A percentile compares a stretch with the other conserved stretches of the same genome.
These are phyloP conservation scores for Catajapyx aquilonaris DNA, from an alignment of 1,140 invertebrate species.

Conservation along the genomic window DNA sequence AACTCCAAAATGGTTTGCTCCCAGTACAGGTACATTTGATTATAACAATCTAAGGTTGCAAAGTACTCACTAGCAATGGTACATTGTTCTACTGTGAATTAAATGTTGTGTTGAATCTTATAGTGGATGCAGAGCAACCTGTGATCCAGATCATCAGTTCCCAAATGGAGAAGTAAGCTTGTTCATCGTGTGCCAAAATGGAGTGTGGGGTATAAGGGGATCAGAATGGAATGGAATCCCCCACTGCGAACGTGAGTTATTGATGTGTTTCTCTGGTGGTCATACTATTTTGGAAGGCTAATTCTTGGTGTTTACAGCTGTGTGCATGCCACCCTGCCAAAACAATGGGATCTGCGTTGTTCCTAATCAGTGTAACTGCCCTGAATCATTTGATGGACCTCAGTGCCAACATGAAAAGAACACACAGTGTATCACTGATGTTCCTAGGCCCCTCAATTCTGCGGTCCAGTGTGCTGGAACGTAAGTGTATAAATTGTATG, in stretches of 20 bases:
- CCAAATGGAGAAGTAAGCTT: slow-evolving; percentile 29
- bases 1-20: too few species aligned
- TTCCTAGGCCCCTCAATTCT: slow-evolving; percentile 39
- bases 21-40: too few species aligned
- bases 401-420: slow-evolving; percentile 46
- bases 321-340: slow-evolving; percentile 46
- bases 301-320: slow-evolving; percentile 26
- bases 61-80: too few species aligned
- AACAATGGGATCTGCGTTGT: slow-evolving; percentile 55
- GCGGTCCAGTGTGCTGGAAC: slow-evolving; percentile 34
- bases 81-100: too few species aligned
- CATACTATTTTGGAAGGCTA: slow-evolving; percentile 9
- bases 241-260: slow-evolving; percentile 34
- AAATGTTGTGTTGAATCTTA: too few species aligned
- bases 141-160: slow-evolving; percentile 31
- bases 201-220: slow-evolving; percentile 30
- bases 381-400: slow-evolving; percentile 43
- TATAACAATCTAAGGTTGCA: too few species aligned
- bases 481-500: slow-evolving; percentile 24
- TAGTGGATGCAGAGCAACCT: slow-evolving; percentile 30
- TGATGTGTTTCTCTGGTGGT: background rate
- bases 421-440: slow-evolving; percentile 39
- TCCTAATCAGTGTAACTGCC: slow-evolving; percentile 46
- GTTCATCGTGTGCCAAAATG: slow-evolving; percentile 27
- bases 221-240: slow-evolving; percentile 26